Percentiles rank a stretch among this genome's conserved stretches.
phyloP scores from a whole-genome alignment of 2,113 vertebrate genomes.

The Glaucidium brasilianum region DNA sequence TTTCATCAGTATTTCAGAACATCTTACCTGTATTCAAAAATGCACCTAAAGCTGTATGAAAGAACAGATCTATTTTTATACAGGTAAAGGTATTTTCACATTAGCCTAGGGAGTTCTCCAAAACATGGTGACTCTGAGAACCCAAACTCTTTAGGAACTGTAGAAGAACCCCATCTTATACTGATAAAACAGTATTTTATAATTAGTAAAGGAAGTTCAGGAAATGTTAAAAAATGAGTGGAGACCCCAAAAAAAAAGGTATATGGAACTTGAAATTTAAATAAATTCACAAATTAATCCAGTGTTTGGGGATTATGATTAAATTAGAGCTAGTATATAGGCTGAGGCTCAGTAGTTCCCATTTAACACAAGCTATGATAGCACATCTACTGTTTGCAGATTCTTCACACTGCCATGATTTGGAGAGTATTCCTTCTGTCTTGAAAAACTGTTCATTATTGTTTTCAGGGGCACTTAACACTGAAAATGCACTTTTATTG shows the following conservation, averaged over 20 bases:
- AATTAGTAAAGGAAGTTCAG: neutral
- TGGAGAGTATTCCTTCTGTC: neutral
- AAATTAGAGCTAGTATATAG: neutral
- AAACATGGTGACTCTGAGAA: neutral
- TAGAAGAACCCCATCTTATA: neutral
- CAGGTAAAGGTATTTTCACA: neutral
- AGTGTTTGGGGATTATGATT: neutral
- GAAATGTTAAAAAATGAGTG: neutral
- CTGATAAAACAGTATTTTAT: neutral
- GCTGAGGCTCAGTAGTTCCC: neutral
- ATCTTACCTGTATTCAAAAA: neutral
- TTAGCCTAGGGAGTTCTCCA: neutral
- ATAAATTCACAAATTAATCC: neutral
- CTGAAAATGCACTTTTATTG: neutral
- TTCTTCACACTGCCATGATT: fast-evolving
- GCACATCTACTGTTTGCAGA: neutral
- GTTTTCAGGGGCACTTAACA: neutral
- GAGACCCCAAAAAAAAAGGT: neutral
- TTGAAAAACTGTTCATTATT: neutral
- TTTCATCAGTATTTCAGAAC: neutral
- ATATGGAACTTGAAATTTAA: neutral
- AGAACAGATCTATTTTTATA: neutral
- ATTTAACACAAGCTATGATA: neutral
- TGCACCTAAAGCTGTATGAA: neutral
- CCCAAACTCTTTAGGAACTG: neutral